phyloP scores from a whole-genome alignment of 2,797 vertebrate species.

The Neomorphus geoffroyi region DNA sequence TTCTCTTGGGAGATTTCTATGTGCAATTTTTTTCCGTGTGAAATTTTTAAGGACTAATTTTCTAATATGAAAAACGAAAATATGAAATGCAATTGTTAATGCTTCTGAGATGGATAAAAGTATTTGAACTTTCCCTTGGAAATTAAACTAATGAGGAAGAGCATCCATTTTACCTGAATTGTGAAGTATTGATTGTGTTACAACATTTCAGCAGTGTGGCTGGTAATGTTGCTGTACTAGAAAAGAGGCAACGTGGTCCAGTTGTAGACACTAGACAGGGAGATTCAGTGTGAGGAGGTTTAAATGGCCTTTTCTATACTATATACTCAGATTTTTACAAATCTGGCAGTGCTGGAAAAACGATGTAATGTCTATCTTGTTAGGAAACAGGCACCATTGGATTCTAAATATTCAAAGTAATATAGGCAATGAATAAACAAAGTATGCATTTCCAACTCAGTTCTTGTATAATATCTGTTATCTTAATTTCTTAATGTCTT shows the following conservation, averaged over 20 bases:
- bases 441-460: background rate
- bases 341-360: background rate
- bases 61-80: background rate
- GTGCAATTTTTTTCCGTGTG: background rate
- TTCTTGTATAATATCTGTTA: background rate
- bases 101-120: background rate
- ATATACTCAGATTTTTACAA: background rate
- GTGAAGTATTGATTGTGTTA: background rate
- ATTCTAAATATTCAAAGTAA: background rate
- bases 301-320: background rate
- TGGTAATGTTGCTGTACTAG: background rate
- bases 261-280: background rate
- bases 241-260: background rate
- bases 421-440: background rate
- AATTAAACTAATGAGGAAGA: background rate
- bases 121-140: background rate
- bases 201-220: background rate
- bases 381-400: background rate
- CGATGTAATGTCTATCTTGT: background rate
- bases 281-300: background rate
- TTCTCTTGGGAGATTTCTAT: background rate
- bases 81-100: background rate
- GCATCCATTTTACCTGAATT: background rate
- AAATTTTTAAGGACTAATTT: background rate
- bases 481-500: background rate